These are phyloP conservation scores for Brachymystax lenok DNA, from an alignment of 2,797 vertebrate species.

Conservation along the genomic window DNA sequence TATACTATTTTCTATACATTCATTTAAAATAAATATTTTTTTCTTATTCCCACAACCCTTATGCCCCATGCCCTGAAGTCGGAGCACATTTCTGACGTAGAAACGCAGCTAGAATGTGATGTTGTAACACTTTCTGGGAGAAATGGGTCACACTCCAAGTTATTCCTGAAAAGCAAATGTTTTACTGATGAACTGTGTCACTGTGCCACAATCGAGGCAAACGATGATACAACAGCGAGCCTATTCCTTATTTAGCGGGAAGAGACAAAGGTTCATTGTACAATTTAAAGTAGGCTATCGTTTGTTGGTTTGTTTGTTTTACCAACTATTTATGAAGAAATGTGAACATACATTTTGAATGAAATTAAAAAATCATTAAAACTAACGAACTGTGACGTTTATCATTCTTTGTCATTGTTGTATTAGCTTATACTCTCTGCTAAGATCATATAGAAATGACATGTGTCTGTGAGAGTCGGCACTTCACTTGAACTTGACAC, in stretches of 20 bases:
- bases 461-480: conserved; percentile 50
- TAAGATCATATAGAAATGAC: conserved; percentile 22
- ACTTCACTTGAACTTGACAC: conserved; percentile 82
- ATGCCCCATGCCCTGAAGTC: conserved; percentile 72
- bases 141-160: conserved; percentile 78
- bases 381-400: conserved; percentile 63
- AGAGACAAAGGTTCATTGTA: conserved; percentile 71
- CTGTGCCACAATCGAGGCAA: conserved; percentile 78
- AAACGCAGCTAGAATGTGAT: conserved; percentile 81
- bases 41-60: conserved; percentile 78
- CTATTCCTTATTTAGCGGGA: conserved; percentile 69
- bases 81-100: conserved; percentile 72
- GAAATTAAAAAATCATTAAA: conserved; percentile 78
- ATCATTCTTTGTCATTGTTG: conserved; percentile 59
- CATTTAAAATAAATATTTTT: conserved; percentile 77
- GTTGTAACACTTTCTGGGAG: conserved; percentile 80
- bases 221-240: conserved; percentile 68
- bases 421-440: conserved; percentile 23
- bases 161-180: conserved; percentile 81
- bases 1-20: conserved; percentile 87
- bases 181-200: conserved; percentile 83
- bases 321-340: conserved; percentile 81
- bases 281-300: conserved; percentile 76
- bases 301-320: conserved; percentile 82
- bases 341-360: conserved; percentile 81